Base-by-base conservation (phyloP, 2,797 vertebrate genomes). In the Sebastiscus albofasciatus region DNA sequence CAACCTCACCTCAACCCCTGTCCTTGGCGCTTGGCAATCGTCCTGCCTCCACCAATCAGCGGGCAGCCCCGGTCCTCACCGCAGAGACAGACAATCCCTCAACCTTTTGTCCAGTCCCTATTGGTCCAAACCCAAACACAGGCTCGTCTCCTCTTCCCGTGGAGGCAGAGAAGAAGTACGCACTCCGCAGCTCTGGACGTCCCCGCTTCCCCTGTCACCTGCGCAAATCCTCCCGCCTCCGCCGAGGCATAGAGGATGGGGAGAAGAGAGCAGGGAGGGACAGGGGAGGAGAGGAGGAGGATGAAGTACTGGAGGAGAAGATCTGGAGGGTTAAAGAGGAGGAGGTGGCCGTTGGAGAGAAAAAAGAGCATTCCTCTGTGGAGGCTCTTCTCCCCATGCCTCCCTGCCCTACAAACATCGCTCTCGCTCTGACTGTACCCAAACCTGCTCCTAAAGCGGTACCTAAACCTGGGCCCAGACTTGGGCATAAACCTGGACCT, bases 131-230 rank as follows among this genome's bases (percentile, higher is more conserved):
- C 94, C 5, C 88, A 92, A 92, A 95, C 89, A 2, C 95, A 89
- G 91, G 89, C 89, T 31, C 93, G 89, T 87, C 91, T 77, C 83
- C 91, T 91, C 90, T 90, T 61, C 92, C 93, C 64, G 86, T 94
- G 0, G 97, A 99, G 84, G 96, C 96, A 75, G 97, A 98, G 92
- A 97, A 97, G 90, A 99, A 99, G 92, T 98, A 98, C 18, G 97
- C 97, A 59, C 95, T 99, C 80, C 96, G 98, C 83, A 97, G 98
- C 93, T 98, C 97, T 20, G 98, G 98, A 70, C 97, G 98, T 83
- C 97, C 98, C 90, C 98, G 98, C 87, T 98, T 99, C 80, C 96
- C 98, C 61, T 98, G 97, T 90, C 97, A 98, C 83, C 96, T 98
- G 88, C 96, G 98, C 90, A 96, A 96, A 89, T 96, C 96, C 26